Evolutionary conservation across 2,113 vertebrate genomes (phyloP).

Genomic region (Microcebus griseorufus): DNA sequence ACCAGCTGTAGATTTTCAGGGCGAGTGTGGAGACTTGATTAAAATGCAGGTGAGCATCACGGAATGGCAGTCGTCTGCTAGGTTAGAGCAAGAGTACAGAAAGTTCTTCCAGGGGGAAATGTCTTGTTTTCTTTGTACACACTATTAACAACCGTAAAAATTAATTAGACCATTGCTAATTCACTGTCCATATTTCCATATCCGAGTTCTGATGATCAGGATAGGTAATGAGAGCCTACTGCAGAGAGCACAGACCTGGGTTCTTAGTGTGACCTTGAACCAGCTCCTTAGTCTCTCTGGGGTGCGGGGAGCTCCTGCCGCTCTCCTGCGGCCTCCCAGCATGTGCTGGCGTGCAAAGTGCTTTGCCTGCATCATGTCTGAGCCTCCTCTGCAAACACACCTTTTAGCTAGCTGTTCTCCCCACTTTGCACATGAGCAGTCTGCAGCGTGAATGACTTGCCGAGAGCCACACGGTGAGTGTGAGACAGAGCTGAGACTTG

Average conservation of each 20-base stretch:
- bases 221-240: not conserved
- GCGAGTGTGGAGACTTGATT: not conserved
- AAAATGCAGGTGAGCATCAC: not conserved
- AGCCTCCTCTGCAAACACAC: not conserved
- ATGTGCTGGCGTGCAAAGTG: accelerated
- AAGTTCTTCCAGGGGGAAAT: constrained; percentile 5
- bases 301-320: not conserved
- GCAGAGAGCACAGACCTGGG: not conserved
- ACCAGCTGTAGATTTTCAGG: not conserved
- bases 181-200: not conserved
- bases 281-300: accelerated
- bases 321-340: not conserved
- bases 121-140: constrained; percentile 30
- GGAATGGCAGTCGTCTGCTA: not conserved
- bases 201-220: not conserved
- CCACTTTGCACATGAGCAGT: not conserved
- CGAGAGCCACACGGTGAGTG: not conserved
- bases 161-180: not conserved
- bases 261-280: not conserved
- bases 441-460: not conserved
- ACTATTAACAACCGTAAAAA: constrained; percentile 25
- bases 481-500: not conserved
- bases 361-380: not conserved
- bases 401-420: not conserved
- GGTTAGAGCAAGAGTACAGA: not conserved